These are phyloP conservation scores for Rhizomys pruinosus DNA, from an alignment of 2,113 vertebrate species.

Conservation along the genomic window DNA sequence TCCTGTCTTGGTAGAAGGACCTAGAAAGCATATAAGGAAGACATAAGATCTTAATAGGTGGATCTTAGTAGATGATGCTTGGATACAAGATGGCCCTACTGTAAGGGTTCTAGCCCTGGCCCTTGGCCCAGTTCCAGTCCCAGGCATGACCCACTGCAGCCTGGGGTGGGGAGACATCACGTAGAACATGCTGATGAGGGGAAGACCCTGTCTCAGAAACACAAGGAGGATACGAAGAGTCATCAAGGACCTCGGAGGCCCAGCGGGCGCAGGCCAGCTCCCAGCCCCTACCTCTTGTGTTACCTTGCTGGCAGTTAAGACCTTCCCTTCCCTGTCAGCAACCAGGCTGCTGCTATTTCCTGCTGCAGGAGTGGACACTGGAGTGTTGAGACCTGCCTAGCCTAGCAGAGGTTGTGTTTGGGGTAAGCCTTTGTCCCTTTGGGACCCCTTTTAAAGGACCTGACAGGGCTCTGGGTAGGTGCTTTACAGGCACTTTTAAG, in stretches of 20 bases:
- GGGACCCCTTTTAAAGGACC: not conserved
- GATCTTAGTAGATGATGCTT: not conserved
- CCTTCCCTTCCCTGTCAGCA: too few species aligned
- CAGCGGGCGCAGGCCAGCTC: fast-evolving
- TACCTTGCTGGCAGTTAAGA: too few species aligned
- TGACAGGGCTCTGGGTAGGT: not conserved
- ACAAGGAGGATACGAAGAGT: too few species aligned
- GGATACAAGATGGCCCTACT: not conserved
- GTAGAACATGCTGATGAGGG: not conserved
- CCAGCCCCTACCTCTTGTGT: not conserved
- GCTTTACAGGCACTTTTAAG: not conserved
- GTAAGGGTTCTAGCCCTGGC: not conserved
- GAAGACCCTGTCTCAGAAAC: not conserved
- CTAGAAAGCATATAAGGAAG: too few species aligned
- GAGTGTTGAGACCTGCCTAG: not conserved
- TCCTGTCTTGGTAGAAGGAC: not conserved
- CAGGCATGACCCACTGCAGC: not conserved
- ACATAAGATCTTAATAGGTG: not conserved
- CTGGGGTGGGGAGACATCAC: not conserved
- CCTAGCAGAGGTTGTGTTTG: not conserved
- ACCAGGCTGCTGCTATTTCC: not conserved
- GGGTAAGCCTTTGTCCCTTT: not conserved
- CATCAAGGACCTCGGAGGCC: too few species aligned
- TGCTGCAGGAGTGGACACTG: not conserved
- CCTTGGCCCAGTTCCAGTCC: too few species aligned